phyloP scores from a whole-genome alignment of 2,888 invertebrate genomes.

The Bembecia ichneumoniformis region DNA sequence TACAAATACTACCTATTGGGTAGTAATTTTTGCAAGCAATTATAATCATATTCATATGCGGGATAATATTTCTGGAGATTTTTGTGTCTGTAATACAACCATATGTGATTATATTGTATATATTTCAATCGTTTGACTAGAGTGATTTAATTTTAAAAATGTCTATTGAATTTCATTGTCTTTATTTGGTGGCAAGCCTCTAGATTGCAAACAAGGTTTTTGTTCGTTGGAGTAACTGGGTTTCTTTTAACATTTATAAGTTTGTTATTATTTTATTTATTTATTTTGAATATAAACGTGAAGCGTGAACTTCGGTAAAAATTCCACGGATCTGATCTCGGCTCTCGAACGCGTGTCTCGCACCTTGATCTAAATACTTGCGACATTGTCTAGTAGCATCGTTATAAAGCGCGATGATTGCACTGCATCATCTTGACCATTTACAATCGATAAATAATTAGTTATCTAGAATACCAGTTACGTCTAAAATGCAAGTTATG shows the following conservation, averaged over 20 bases:
- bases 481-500: no score
- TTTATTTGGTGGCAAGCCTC: no score
- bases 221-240: no score
- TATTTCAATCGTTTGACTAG: no score
- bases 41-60: neutral
- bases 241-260: no score
- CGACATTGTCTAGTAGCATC: slow-evolving; percentile 62
- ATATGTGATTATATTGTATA: no score
- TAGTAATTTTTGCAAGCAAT: no score
- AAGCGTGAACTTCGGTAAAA: slow-evolving; percentile 60
- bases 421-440: slow-evolving; percentile 25
- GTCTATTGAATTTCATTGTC: no score
- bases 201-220: no score
- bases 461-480: no score
- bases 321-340: slow-evolving; percentile 61
- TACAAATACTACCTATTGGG: neutral
- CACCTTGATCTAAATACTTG: slow-evolving; percentile 73
- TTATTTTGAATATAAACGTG: slow-evolving; percentile 2
- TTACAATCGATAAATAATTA: neutral
- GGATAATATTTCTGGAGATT: neutral
- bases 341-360: slow-evolving; percentile 65
- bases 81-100: no score
- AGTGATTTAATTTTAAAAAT: no score
- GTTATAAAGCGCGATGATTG: slow-evolving; percentile 43
- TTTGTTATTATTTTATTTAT: neutral